phyloP scores from a whole-genome alignment of 2,113 vertebrate species.

The Pampusana beccarii region DNA sequence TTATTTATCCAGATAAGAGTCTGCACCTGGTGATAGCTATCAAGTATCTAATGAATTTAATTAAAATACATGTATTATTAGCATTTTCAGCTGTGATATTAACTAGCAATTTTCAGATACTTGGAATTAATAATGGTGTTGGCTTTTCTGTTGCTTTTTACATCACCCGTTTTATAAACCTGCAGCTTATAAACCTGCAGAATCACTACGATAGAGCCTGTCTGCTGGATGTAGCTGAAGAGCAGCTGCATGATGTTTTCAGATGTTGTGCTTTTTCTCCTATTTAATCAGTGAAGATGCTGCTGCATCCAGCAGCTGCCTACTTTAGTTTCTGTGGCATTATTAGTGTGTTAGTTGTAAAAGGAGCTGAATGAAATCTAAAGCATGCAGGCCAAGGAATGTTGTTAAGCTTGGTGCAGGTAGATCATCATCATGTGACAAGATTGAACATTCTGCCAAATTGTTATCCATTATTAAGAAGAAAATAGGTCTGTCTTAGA shows the following conservation, averaged over 20 bases:
- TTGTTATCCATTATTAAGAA: not conserved
- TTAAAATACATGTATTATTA: not conserved
- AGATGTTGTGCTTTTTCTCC: not conserved
- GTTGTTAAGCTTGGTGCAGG: not conserved
- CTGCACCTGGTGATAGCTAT: not conserved
- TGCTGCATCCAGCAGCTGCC: not conserved
- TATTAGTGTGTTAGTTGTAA: not conserved
- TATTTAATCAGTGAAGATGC: not conserved
- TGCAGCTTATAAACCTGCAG: not conserved
- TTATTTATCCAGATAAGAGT: not conserved
- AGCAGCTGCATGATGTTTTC: not conserved
- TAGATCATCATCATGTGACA: not conserved
- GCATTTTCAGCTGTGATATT: not conserved
- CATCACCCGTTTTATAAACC: not conserved
- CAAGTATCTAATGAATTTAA: constrained; percentile 3
- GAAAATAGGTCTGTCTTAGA: not conserved
- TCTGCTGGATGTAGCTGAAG: not conserved
- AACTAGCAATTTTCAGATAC: not conserved
- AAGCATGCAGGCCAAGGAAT: not conserved
- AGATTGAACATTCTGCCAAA: not conserved
- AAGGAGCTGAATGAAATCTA: not conserved
- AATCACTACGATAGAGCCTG: rapidly evolving
- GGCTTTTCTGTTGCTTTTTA: constrained; percentile 24
- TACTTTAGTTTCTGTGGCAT: not conserved
- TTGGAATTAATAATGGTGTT: not conserved